Evolutionary conservation across 2,888 invertebrate species (phyloP), one percentile per base, ranked within the genome.

Genomic region (Tigriopus californicus): DNA sequence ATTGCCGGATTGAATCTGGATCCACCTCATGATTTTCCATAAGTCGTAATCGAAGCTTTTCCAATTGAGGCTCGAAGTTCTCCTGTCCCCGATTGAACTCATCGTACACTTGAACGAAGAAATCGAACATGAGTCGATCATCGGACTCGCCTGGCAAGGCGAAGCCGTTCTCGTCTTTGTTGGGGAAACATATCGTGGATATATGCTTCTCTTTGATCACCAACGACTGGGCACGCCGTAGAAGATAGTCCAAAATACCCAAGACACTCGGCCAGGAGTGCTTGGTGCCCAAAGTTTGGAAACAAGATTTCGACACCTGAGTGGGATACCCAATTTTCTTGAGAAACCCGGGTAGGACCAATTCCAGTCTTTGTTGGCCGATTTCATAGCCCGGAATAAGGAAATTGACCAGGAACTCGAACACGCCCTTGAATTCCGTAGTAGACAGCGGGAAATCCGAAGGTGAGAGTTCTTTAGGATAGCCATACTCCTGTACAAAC

Each of bases 251-350:
- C 15, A 55, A 10, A 11, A 40, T 20, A n/a, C 55, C 55, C 15
- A 55, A 41, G 41, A 55, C 33, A 12, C 41, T 55, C 25, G 55
- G 55, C 55, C 55, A 55, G 2, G 41, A 41, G 55, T 55, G 55
- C 15, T 18, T 20, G 8, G 55, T 41, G n/a, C 40, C 55, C 15
- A 55, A 41, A 8, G 55, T 55, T 5, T 41, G 20, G 41, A 55
- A 42, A 18, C n/a, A 41, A 6, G 41, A 41, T n/a, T 55, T 55
- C 2, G 41, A 41, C 15, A 55, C 33, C 12, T 20, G 20, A 15
- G 41, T 41, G 1, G 55, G 55, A 15, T 55, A 55, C 10, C 41
- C 42, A 11, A 55, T 40, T 2, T 15, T 41, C 41, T 55, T 40
- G 10, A 52, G 24, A 8, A 52, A 25, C 10, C 25, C 18, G 15